Conservation (phyloP, 92 coral and sea anemone genomes). For the Zoanthus sansibaricus region DNA sequence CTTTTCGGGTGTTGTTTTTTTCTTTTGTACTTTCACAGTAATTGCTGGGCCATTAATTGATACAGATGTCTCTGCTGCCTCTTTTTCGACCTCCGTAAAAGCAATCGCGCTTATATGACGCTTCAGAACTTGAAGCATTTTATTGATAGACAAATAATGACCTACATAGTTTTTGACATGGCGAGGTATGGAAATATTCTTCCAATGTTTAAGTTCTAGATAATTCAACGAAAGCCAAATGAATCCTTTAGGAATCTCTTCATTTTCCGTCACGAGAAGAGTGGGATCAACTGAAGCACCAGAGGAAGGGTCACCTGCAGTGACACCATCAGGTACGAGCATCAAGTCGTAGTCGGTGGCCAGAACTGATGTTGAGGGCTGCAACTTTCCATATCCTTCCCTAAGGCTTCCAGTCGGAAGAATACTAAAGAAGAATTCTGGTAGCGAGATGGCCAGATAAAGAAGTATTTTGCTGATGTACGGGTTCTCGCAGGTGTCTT, state of each 20-base stretch:
- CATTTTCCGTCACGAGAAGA: slow-evolving; percentile 5
- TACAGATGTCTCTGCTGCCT: background rate
- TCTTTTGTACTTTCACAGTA: slow-evolving; percentile 18
- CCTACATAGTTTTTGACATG: background rate
- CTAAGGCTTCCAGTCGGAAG: slow-evolving; percentile 51
- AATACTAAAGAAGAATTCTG: slow-evolving; percentile 47
- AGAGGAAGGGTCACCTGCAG: slow-evolving; percentile 7
- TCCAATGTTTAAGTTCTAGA: slow-evolving; percentile 44
- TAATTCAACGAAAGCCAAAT: slow-evolving; percentile 45
- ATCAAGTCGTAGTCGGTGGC: slow-evolving; percentile 55
- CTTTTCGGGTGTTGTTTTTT: background rate
- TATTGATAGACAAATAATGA: slow-evolving; percentile 6
- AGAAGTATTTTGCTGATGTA: slow-evolving; percentile 27
- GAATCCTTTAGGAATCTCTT: slow-evolving; percentile 31
- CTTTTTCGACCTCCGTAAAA: background rate
- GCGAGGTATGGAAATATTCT: background rate
- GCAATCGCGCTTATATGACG: background rate
- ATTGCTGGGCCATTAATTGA: slow-evolving; percentile 44
- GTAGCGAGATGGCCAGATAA: slow-evolving; percentile 24
- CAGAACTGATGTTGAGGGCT: slow-evolving; percentile 44
- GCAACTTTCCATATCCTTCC: slow-evolving; percentile 50
- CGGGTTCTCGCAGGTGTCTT: slow-evolving; percentile 4
- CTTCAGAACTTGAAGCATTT: background rate
- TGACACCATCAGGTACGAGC: slow-evolving; percentile 48
- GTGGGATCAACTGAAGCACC: background rate